These are phyloP conservation scores for Synergus umbraculus DNA, from an alignment of 2,888 invertebrate species.

Conservation along the genomic window DNA sequence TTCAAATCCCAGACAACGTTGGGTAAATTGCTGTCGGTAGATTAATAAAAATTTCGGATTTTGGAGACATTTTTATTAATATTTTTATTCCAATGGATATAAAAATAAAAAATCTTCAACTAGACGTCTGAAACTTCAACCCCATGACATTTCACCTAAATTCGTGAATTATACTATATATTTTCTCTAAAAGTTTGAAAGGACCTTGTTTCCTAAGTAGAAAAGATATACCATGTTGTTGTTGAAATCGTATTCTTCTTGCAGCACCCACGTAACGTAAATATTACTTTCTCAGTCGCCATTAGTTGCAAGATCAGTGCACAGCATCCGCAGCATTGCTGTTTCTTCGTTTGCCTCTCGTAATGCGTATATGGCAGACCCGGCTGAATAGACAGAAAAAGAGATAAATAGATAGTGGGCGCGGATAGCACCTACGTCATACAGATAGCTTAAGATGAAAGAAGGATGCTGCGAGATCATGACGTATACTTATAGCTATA, in stretches of 20 bases:
- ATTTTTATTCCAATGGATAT: no score
- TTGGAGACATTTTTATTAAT: no score
- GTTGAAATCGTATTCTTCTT: constrained; percentile 15
- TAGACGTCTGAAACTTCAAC: no score
- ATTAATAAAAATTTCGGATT: no score
- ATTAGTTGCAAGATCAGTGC: constrained; percentile 29
- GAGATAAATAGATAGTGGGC: constrained; percentile 16
- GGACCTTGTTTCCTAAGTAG: constrained; percentile 3
- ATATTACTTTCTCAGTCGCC: constrained; percentile 19
- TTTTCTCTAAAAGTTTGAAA: constrained; percentile 6
- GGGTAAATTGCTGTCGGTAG: no score
- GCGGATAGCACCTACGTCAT: constrained; percentile 14
- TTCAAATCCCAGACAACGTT: no score
- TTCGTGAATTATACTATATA: not conserved
- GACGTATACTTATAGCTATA: not conserved
- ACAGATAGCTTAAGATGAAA: constrained; percentile 6
- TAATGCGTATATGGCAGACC: not conserved
- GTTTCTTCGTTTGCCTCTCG: not conserved
- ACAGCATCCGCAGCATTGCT: constrained; percentile 13
- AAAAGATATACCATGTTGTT: not conserved
- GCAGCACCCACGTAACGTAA: constrained; percentile 27
- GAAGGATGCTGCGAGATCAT: not conserved
- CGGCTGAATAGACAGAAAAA: not conserved
- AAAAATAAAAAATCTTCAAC: no score
- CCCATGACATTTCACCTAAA: not conserved